Evolutionary conservation across 2,888 invertebrate genomes (phyloP).

Genomic region (Rhamphomyia laevipes): DNA sequence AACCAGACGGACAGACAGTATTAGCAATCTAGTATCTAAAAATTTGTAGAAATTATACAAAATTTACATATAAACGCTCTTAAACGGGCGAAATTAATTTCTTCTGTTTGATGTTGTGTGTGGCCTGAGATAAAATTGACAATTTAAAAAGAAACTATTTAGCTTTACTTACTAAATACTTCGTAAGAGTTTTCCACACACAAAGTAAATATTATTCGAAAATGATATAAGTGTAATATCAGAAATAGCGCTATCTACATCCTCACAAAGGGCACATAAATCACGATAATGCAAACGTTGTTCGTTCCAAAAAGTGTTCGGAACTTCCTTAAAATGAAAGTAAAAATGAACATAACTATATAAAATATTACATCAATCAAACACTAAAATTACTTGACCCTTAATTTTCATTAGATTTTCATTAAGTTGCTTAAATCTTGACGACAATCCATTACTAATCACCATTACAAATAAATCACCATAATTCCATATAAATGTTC

Average conservation of each 20-base stretch:
- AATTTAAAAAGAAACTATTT: too few species aligned
- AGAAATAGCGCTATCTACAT: constrained; percentile 40
- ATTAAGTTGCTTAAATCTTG: constrained; percentile 53
- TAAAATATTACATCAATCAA: neutral
- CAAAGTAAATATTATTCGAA: constrained; percentile 46
- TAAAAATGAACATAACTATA: neutral
- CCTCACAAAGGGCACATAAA: constrained; percentile 39
- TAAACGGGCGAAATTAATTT: too few species aligned
- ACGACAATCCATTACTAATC: constrained; percentile 52
- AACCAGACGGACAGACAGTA: too few species aligned
- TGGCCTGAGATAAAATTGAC: too few species aligned
- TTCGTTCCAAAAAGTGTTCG: constrained; percentile 39
- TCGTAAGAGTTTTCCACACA: constrained; percentile 45
- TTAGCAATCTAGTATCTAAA: too few species aligned
- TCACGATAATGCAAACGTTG: constrained; percentile 42
- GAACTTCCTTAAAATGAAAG: constrained; percentile 23
- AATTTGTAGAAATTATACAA: too few species aligned
- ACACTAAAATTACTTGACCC: constrained; percentile 31
- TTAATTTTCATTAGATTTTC: constrained; percentile 36
- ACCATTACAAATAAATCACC: constrained; percentile 61
- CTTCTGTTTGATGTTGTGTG: neutral
- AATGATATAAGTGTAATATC: constrained; percentile 42
- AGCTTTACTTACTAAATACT: constrained; percentile 36
- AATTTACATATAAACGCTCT: too few species aligned
- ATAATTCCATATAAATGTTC: constrained; percentile 62